Conservation (phyloP, 2,888 invertebrate genomes). For the Pseudanteris insignis region DNA sequence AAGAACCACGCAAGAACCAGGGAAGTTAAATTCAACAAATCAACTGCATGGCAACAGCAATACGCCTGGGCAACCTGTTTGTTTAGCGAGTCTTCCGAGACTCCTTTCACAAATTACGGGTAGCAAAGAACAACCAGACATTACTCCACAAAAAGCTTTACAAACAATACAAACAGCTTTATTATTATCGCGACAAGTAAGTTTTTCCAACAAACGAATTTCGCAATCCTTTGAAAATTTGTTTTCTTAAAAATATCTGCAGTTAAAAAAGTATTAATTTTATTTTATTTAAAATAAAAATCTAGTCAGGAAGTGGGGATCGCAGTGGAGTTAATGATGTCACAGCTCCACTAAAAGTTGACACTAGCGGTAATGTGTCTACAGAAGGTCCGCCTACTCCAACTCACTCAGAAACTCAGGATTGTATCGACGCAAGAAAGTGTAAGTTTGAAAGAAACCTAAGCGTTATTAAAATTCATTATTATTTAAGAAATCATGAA, state of each 20-base stretch:
- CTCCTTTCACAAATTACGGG: constrained; percentile 68
- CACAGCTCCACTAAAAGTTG: constrained; percentile 69
- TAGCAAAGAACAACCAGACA: constrained; percentile 67
- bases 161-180: constrained; percentile 69
- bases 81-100: constrained; percentile 68
- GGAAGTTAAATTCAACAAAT: constrained; percentile 60
- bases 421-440: constrained; percentile 73
- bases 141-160: constrained; percentile 69
- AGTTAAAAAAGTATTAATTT: no score
- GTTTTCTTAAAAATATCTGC: no score
- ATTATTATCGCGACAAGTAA: constrained; percentile 63
- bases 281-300: no score
- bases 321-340: constrained; percentile 60
- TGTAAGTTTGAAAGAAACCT: constrained; percentile 69
- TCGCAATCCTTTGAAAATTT: no score
- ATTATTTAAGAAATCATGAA: no score
- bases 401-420: constrained; percentile 79
- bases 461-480: no score
- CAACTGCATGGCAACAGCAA: constrained; percentile 58
- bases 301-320: constrained; percentile 60
- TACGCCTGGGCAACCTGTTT: constrained; percentile 67
- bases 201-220: no score
- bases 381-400: constrained; percentile 78
- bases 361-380: constrained; percentile 65
- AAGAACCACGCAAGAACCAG: constrained; percentile 59